These are phyloP conservation scores for Pachyuromys duprasi DNA, from an alignment of 2,797 vertebrate species.

Conservation along the genomic window DNA sequence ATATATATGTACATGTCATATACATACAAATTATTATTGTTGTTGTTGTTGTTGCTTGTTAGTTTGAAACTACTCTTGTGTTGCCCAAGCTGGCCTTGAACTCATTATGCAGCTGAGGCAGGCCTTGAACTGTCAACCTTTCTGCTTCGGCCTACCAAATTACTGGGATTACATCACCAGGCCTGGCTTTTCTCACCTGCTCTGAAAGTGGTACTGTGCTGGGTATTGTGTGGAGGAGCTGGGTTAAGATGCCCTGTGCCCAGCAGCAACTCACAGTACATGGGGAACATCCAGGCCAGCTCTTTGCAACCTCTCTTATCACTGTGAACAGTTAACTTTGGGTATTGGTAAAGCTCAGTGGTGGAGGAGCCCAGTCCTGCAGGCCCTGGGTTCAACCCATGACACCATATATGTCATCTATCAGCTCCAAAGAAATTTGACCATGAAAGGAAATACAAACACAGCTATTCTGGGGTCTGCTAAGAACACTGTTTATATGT, in stretches of 20 bases:
- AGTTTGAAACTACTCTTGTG: background rate
- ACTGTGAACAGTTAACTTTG: background rate
- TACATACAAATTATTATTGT: too few species aligned
- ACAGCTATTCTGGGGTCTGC: slow-evolving; percentile 17
- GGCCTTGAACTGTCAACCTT: background rate
- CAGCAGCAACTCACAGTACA: background rate
- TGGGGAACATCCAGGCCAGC: background rate
- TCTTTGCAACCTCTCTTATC: background rate
- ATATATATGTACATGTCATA: background rate
- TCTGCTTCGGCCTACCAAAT: background rate
- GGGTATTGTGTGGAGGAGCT: background rate
- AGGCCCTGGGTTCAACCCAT: background rate
- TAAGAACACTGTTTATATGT: slow-evolving; percentile 44
- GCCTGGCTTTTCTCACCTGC: background rate
- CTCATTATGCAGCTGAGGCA: background rate
- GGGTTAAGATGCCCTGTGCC: background rate
- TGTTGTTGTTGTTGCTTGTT: background rate
- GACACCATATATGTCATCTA: background rate
- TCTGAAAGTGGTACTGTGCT: background rate
- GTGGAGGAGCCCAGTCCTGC: too few species aligned
- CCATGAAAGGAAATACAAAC: slow-evolving; percentile 43
- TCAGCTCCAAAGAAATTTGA: background rate
- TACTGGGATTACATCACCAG: background rate
- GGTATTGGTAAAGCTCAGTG: background rate
- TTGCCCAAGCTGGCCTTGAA: background rate